Evolutionary conservation across 2,113 vertebrate species (phyloP).

Genomic region (Abramis brama): DNA sequence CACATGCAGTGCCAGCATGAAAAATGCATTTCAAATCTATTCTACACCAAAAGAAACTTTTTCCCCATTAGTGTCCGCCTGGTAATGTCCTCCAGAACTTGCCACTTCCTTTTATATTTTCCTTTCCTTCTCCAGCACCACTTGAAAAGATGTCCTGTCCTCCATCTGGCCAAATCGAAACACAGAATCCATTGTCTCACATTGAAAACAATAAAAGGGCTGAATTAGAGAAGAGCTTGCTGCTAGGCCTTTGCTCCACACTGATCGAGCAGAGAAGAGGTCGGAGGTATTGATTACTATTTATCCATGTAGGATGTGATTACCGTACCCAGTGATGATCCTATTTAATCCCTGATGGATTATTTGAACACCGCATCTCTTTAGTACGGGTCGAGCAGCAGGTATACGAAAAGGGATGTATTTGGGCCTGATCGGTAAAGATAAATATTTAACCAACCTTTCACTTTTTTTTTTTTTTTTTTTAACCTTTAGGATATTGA

Average conservation of each 20-base stretch:
- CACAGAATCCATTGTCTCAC: constrained; percentile 54
- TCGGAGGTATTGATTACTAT: constrained; percentile 59
- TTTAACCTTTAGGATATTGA: constrained; percentile 11
- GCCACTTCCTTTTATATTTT: background rate
- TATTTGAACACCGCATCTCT: constrained; percentile 52
- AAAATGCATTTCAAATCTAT: constrained; percentile 48
- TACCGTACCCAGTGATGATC: constrained; percentile 63
- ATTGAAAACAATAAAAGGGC: constrained; percentile 45
- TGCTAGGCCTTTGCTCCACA: constrained; percentile 49
- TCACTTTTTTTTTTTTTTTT: background rate
- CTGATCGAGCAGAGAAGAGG: constrained; percentile 47
- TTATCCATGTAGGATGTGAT: constrained; percentile 65
- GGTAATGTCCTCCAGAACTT: constrained; percentile 4
- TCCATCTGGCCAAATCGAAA: constrained; percentile 1
- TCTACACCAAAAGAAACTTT: constrained; percentile 28
- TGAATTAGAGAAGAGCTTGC: constrained; percentile 20
- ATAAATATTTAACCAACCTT: constrained; percentile 1
- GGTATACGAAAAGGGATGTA: background rate
- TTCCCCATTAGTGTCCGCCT: constrained; percentile 10
- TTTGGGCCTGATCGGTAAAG: background rate
- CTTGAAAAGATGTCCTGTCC: constrained; percentile 46
- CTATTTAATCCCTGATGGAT: constrained; percentile 69
- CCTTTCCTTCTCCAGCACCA: background rate
- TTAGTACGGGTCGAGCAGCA: constrained; percentile 42
- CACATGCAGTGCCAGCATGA: constrained; percentile 2